Evolutionary conservation across 2,797 vertebrate genomes (phyloP).

Genomic region (Echiichthys vipera): DNA sequence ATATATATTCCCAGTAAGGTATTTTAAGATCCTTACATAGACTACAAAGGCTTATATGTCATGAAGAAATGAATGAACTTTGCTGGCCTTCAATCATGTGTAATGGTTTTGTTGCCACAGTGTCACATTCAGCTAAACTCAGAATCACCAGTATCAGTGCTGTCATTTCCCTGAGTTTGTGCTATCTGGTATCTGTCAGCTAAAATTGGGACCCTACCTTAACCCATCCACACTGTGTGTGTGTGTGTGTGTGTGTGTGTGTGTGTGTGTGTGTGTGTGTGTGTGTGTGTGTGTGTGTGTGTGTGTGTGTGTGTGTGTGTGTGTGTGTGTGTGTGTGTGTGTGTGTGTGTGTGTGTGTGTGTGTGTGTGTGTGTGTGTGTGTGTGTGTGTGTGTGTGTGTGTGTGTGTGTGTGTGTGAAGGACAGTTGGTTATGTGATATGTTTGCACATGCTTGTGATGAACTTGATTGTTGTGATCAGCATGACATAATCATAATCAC

Average conservation of each 20-base stretch:
- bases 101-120: constrained; percentile 44
- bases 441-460: constrained; percentile 14
- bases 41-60: constrained; percentile 43
- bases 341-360: constrained; percentile 22
- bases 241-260: constrained; percentile 11
- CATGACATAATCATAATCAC: constrained; percentile 5
- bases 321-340: constrained; percentile 12
- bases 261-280: constrained; percentile 13
- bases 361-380: neutral
- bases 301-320: neutral
- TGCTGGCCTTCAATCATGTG: constrained; percentile 47
- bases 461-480: constrained; percentile 39
- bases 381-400: neutral
- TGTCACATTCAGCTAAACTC: constrained; percentile 57
- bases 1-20: constrained; percentile 60
- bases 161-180: constrained; percentile 53
- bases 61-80: constrained; percentile 57
- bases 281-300: no score
- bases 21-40: constrained; percentile 55
- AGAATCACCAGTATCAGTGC: constrained; percentile 42
- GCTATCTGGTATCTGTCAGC: constrained; percentile 62
- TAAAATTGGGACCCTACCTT: constrained; percentile 45
- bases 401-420: neutral
- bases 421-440: constrained; percentile 10
- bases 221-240: constrained; percentile 24